Conservation (phyloP, 2,888 invertebrate genomes). For the Plutella xylostella region DNA sequence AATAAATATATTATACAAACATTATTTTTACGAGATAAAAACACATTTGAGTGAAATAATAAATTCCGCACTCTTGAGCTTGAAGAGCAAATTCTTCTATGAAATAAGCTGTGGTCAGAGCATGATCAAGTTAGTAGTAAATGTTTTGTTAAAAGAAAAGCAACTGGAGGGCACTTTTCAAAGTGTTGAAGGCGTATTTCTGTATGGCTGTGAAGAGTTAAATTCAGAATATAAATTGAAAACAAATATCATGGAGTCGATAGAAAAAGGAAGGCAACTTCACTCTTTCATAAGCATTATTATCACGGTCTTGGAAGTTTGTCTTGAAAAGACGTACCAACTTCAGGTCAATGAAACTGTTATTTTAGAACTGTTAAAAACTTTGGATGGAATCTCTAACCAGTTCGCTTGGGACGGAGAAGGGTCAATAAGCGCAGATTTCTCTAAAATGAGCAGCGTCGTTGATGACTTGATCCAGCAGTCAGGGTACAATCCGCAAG, state of each 20-base stretch:
- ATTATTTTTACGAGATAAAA: slow-evolving; percentile 46
- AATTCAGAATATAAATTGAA: slow-evolving; percentile 32
- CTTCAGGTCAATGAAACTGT: slow-evolving; percentile 21
- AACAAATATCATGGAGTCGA: slow-evolving; percentile 53
- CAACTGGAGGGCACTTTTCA: slow-evolving; percentile 26
- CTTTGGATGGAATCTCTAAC: slow-evolving; percentile 39
- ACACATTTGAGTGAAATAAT: slow-evolving; percentile 37
- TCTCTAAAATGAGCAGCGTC: slow-evolving; percentile 82
- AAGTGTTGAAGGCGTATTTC: slow-evolving; percentile 37
- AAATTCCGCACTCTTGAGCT: slow-evolving; percentile 46
- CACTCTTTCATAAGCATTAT: slow-evolving; percentile 57
- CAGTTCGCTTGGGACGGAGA: slow-evolving; percentile 49
- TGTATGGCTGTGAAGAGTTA: slow-evolving; percentile 39
- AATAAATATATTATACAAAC: slow-evolving; percentile 54
- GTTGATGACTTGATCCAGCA: slow-evolving; percentile 70
- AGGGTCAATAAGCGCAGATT: slow-evolving; percentile 70
- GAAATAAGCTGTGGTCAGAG: slow-evolving; percentile 71
- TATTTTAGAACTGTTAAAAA: slow-evolving; percentile 29
- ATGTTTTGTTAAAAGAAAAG: slow-evolving; percentile 32
- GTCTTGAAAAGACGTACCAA: slow-evolving; percentile 28
- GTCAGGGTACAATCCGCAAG: slow-evolving; percentile 33
- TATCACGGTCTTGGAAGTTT: slow-evolving; percentile 35
- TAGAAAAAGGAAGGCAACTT: slow-evolving; percentile 61
- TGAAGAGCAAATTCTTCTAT: slow-evolving; percentile 72
- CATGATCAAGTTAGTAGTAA: slow-evolving; percentile 62